phyloP scores from a whole-genome alignment of 2,113 vertebrate species.

The Tamias sibiricus region DNA sequence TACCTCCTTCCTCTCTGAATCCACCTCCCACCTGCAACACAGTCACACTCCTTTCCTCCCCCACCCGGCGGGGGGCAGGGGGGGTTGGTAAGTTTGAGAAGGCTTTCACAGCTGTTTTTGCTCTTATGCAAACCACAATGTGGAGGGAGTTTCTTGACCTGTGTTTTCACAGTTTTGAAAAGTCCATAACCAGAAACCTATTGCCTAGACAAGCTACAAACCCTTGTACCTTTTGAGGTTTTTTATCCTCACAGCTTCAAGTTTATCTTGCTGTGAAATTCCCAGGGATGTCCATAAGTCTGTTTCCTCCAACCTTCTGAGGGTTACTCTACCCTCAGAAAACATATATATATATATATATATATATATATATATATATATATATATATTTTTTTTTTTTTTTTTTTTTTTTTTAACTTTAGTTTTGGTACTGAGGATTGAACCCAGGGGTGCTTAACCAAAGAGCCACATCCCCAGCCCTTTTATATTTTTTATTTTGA shows the following conservation, averaged over 20 bases:
- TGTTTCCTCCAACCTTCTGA: neutral
- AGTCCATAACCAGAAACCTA: neutral
- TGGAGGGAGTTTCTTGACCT: neutral
- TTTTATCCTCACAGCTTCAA: neutral
- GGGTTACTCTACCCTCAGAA: neutral
- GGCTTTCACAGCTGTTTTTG: neutral
- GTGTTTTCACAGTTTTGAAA: slow-evolving; percentile 7
- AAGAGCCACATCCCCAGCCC: too few species aligned
- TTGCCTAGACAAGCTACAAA: neutral
- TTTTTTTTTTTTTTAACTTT: too few species aligned
- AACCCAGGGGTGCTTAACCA: too few species aligned
- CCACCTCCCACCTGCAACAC: neutral
- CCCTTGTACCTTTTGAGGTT: neutral
- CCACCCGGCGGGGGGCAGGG: too few species aligned
- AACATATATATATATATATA: neutral
- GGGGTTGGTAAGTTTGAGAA: neutral
- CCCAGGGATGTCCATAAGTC: neutral
- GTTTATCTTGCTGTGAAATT: neutral
- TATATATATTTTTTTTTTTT: too few species aligned
- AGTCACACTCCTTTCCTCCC: rapidly evolving
- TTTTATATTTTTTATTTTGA: too few species aligned
- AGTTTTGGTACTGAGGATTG: too few species aligned
- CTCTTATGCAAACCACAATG: neutral
- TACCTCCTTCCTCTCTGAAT: neutral
- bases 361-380: too few species aligned